Evolutionary conservation across 2,113 vertebrate genomes (phyloP), one percentile per base, ranked within the genome.

Genomic region (Poicephalus meyeri): DNA sequence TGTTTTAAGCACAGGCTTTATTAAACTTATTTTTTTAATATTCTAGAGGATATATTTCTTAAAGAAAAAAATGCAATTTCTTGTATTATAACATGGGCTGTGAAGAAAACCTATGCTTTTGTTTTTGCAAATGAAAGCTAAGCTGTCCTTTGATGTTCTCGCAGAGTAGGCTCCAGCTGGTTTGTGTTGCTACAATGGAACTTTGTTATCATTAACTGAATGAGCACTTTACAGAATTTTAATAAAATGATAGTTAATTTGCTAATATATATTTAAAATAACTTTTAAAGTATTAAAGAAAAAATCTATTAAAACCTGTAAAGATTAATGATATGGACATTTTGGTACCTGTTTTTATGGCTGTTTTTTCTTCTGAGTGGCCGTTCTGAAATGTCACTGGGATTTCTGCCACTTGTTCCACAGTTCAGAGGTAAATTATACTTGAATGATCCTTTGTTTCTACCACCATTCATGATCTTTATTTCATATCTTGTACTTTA

Each of bases 1-100:
- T 96, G 95, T 97, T 97, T 97, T 93, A 94, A 95, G 95, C 90
- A 97, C 96, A 97, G 93, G 95, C 93, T 96, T 97, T 97, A 91
- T 69, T 89, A 95, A 90, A 88, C 85, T 97, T 96, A 93, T 96
- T 97, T 98, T 96, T 97, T 98, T 97, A 96, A 95, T 82, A 79
- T 82, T 93, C 69, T 95, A 95, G 97, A 96, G 79, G 71, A 94
- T 96, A 94, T 94, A 86, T 95, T 95, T 97, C 95, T 97, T 96
- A 97, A 97, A 96, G 66, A 86, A 93, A 92, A 95, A 93, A 94
- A 95, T 80, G 78, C 86, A 93, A 91, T 97, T 97, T 97, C 89
- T 95, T 64, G 95, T 97, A 55, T 77, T 93, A 88, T 81, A 91
- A 93, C 49, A 95, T 69, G 76, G 95, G 93, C 90, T 94, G 78